phyloP scores from a whole-genome alignment of 1,140 invertebrate genomes.

The Planococcus citri region DNA sequence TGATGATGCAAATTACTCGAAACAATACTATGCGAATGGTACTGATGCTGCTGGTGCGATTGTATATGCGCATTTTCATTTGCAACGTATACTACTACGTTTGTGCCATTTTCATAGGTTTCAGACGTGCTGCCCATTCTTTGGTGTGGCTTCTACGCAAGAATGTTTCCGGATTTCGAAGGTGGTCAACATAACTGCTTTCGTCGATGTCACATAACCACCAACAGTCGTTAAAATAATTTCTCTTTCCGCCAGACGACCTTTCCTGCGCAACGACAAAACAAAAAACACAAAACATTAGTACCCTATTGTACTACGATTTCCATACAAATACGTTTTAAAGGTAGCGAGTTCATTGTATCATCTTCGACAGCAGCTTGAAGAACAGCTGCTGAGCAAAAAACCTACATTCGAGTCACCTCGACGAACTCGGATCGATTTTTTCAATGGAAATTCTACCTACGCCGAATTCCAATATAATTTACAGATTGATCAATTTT shows the following conservation, averaged over 20 bases:
- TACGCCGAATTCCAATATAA: too few relatives aligned
- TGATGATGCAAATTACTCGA: neutral
- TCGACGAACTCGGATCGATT: too few relatives aligned
- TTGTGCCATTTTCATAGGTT: constrained; percentile 15
- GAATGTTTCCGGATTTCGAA: constrained; percentile 3
- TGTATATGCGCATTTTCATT: constrained; percentile 8
- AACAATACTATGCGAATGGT: constrained; percentile 10
- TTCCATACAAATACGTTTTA: too few relatives aligned
- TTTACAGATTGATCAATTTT: too few relatives aligned
- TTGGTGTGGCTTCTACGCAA: constrained; percentile 10
- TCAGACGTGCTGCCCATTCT: constrained; percentile 19
- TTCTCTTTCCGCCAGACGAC: neutral
- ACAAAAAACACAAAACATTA: neutral
- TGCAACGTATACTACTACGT: constrained; percentile 16
- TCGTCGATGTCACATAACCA: constrained; percentile 7
- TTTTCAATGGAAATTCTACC: too few relatives aligned
- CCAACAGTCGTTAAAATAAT: neutral
- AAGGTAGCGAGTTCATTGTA: too few relatives aligned
- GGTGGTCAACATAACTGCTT: constrained; percentile 16
- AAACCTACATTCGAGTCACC: too few relatives aligned
- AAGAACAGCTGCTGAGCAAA: too few relatives aligned
- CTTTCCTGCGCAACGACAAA: neutral
- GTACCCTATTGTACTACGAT: too few relatives aligned
- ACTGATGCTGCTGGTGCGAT: constrained; percentile 1
- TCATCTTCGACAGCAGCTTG: too few relatives aligned